phyloP scores from a whole-genome alignment of 2,113 vertebrate species.

The Paramisgurnus dabryanus region DNA sequence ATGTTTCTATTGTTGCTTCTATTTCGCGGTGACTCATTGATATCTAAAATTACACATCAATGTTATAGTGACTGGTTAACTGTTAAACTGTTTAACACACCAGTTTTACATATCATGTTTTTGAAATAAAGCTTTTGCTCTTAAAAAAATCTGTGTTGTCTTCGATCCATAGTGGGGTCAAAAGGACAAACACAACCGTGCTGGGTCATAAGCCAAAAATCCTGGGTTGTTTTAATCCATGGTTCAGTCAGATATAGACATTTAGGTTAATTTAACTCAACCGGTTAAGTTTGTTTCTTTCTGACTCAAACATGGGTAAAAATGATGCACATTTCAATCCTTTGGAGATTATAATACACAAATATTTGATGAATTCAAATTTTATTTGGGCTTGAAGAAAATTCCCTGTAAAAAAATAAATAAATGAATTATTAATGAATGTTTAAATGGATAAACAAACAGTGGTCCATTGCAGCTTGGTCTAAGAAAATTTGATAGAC shows the following conservation, averaged over 20 bases:
- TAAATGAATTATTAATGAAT: neutral
- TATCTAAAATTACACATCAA: slow-evolving; percentile 52
- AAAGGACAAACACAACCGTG: too few species aligned
- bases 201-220: too few species aligned
- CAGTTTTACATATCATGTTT: neutral
- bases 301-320: too few species aligned
- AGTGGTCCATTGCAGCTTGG: neutral
- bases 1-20: slow-evolving; percentile 78
- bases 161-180: too few species aligned
- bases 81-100: too few species aligned
- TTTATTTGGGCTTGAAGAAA: neutral
- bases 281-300: too few species aligned
- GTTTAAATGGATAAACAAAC: slow-evolving; percentile 16
- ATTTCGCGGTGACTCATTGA: slow-evolving; percentile 77
- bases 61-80: neutral
- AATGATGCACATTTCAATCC: too few species aligned
- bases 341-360: neutral
- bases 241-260: too few species aligned
- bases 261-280: too few species aligned
- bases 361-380: neutral
- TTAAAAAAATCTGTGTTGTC: too few species aligned
- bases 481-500: slow-evolving; percentile 11
- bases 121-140: neutral
- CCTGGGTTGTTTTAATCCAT: too few species aligned
- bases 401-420: neutral